Percentiles rank a stretch among this genome's conserved stretches.
Evolutionary conservation across 2,888 invertebrate species (phyloP).

Genomic region (Thysanoteuthis rhombus): DNA sequence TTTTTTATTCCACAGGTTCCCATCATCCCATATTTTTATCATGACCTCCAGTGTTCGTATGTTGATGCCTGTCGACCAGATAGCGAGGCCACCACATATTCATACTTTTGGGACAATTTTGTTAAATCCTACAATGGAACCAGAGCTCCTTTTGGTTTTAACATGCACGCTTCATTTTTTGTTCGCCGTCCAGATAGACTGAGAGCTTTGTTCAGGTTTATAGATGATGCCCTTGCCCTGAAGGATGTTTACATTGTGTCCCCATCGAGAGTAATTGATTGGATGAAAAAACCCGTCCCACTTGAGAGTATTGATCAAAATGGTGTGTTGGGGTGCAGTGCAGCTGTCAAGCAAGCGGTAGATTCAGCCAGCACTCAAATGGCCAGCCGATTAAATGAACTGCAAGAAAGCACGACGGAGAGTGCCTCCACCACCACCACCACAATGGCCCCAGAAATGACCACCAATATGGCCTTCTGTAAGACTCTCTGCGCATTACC

Average conservation of each 20-base stretch:
- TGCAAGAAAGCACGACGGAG: too few relatives aligned
- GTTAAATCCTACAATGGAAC: constrained; percentile 75
- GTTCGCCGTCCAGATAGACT: constrained; percentile 68
- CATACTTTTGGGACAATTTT: constrained; percentile 79
- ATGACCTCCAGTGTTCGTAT: constrained; percentile 39
- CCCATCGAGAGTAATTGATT: constrained; percentile 48
- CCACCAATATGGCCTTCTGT: too few relatives aligned
- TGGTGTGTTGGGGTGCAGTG: too few relatives aligned
- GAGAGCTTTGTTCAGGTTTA: constrained; percentile 47
- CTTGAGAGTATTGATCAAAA: constrained; percentile 23
- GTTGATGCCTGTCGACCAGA: constrained; percentile 39
- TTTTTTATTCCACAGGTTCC: too few relatives aligned
- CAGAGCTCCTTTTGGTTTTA: constrained; percentile 81
- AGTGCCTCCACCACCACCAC: too few relatives aligned
- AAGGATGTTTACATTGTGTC: constrained; percentile 52
- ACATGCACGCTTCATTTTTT: constrained; percentile 84
- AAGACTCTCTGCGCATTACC: too few relatives aligned
- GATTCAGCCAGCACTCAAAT: too few relatives aligned
- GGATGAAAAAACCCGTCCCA: constrained; percentile 51
- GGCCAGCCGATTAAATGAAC: too few relatives aligned
- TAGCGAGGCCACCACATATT: constrained; percentile 34
- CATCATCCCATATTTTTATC: too few relatives aligned
- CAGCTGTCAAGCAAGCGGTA: too few relatives aligned
- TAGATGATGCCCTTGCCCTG: constrained; percentile 41
- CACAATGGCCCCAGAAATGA: too few relatives aligned